Conservation (phyloP, 2,888 invertebrate species). For the Atethmia centrago region DNA sequence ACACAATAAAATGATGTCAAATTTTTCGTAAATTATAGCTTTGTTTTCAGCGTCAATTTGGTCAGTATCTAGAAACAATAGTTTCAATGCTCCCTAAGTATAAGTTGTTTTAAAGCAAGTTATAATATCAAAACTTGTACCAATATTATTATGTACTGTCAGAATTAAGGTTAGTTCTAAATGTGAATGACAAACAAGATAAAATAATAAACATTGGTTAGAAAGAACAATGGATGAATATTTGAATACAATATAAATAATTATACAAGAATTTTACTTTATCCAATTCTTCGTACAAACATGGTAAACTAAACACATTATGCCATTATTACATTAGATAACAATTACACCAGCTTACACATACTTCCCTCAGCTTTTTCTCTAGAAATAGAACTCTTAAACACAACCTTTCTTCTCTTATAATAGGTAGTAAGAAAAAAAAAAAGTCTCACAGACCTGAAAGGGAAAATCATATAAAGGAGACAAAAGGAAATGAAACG, state of each 20-base stretch:
- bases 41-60: background rate
- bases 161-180: constrained; percentile 11
- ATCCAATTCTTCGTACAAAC: background rate
- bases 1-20: constrained; percentile 4
- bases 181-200: constrained; percentile 6
- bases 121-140: background rate
- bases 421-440: background rate
- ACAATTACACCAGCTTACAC: constrained; percentile 5
- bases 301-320: background rate
- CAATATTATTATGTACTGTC: background rate
- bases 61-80: background rate
- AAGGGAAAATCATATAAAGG: constrained; percentile 21
- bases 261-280: background rate
- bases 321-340: background rate
- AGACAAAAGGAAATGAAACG: background rate
- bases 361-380: background rate
- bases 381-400: background rate
- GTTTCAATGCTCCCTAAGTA: constrained; percentile 1
- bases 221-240: constrained; percentile 18
- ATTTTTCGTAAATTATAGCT: background rate
- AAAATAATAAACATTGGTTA: constrained; percentile 24
- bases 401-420: background rate
- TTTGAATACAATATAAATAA: constrained; percentile 27
- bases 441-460: constrained; percentile 18
- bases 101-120: constrained; percentile 18